Evolutionary conservation across 2,113 vertebrate genomes (phyloP).

Genomic region (Sinocyclocheilus anshuiensis): DNA sequence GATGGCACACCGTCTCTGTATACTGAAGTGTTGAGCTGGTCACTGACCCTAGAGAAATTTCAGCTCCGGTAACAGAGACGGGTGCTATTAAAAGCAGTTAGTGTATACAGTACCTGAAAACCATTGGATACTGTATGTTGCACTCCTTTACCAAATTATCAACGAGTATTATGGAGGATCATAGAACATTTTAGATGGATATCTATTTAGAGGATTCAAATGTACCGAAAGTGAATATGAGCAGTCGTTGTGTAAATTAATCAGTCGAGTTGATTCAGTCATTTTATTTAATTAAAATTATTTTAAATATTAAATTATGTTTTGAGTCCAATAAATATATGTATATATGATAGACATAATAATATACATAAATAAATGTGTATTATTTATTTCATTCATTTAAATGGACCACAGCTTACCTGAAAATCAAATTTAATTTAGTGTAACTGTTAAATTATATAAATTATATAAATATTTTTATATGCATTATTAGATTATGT

Average conservation of each 20-base stretch:
- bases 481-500: neutral
- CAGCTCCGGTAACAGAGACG: conserved; percentile 37
- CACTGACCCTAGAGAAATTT: conserved; percentile 34
- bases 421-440: neutral
- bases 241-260: neutral
- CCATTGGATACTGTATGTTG: neutral
- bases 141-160: conserved; percentile 5
- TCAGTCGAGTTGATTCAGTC: neutral
- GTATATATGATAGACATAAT: neutral
- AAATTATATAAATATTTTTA: neutral
- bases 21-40: conserved; percentile 28
- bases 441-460: neutral
- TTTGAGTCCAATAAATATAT: neutral
- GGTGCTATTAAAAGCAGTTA: conserved; percentile 22
- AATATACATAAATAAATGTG: neutral
- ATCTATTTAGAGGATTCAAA: neutral
- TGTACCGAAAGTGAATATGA: neutral
- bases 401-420: neutral
- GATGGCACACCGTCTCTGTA: conserved; percentile 41
- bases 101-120: conserved; percentile 30
- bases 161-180: neutral
- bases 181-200: neutral
- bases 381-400: neutral
- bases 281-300: neutral
- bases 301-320: neutral